Conservation (phyloP, 1,140 invertebrate species). For the Sogatella furcifera region DNA sequence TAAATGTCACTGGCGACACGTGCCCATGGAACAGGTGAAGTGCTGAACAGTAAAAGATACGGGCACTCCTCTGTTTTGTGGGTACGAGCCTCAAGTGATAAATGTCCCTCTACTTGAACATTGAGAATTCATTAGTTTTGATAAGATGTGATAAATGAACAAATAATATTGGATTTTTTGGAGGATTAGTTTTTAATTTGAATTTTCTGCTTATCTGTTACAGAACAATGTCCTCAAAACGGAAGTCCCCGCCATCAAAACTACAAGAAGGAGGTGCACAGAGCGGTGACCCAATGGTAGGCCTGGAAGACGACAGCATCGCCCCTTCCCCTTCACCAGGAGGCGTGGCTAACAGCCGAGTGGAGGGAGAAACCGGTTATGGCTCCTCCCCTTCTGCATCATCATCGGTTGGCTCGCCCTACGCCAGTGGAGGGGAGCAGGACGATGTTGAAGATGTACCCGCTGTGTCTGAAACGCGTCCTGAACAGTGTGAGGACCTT, state of each 20-base stretch:
- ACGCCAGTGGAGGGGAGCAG: conserved; percentile 2
- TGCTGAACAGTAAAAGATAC: too few species aligned
- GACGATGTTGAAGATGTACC: conserved; percentile 14
- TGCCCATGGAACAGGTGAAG: too few species aligned
- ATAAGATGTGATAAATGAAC: too few species aligned
- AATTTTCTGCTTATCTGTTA: conserved; percentile 31
- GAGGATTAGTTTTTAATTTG: too few species aligned
- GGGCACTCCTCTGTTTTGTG: too few species aligned
- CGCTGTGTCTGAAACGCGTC: neutral
- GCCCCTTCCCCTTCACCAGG: neutral
- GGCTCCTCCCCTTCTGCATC: neutral
- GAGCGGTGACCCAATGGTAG: neutral
- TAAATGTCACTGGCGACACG: too few species aligned
- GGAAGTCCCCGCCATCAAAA: conserved; percentile 83
- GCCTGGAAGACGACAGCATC: conserved; percentile 6
- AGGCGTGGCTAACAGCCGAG: neutral
- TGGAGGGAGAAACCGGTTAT: neutral
- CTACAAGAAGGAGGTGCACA: conserved; percentile 54
- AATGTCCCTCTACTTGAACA: too few species aligned
- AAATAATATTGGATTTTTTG: too few species aligned
- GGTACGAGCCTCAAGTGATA: too few species aligned
- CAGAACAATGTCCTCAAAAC: conserved; percentile 90
- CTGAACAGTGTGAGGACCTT: neutral
- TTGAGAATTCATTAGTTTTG: too few species aligned
- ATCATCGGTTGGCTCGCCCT: conserved; percentile 5